Base-by-base conservation (phyloP, 2,797 vertebrate genomes). In the Oreochromis grahami region DNA sequence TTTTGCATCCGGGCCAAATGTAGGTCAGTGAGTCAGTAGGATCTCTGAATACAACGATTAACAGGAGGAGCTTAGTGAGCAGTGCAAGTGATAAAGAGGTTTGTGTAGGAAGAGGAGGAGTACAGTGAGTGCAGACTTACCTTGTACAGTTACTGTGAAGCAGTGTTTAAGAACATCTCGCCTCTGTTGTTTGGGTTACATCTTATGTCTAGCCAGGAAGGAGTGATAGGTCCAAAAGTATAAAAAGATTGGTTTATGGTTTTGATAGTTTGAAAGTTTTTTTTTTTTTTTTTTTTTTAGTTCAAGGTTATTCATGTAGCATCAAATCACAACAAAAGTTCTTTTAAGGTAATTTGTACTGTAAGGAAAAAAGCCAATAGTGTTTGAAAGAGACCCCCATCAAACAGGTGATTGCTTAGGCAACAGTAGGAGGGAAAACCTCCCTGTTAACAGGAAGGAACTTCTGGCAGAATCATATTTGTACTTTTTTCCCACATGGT, bases 1-100 rank as follows among this genome's bases (percentile, higher is more conserved):
- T 26, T 92, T 90, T 90, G 84, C 88, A 87, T 92, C 3, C 11
- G 1, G 43, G 29, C 38, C 77, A 68, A 79, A 89, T 82, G 77
- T 88, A 34, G 82, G 91, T 88, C 91, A 92, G 88, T 90, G 81
- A 80, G 87, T 88, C 87, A 87, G 85, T 85, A 1, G 87, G 65
- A 0, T 36, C 1, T 36, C 5, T 74, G 68, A 74, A 32, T 74
- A 32, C 43, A 19, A 19, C 48, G 78, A 19, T 63, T 26, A 78
- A 51, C 11, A 8, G 2, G 1, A 12, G 19, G 26, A 10, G 4
- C 41, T 79, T 76, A 76, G 29, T 17, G 56, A 72, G 2, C 10
- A 1, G 63, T 4, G 13, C 10, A 29, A 21, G 3, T 41, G 74
- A 52, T 45, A 5, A 5, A 74, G 82, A 41, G 13, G 11, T 74